These are phyloP conservation scores for Cetoscarus ocellatus DNA, from an alignment of 2,797 vertebrate species.

Conservation along the genomic window DNA sequence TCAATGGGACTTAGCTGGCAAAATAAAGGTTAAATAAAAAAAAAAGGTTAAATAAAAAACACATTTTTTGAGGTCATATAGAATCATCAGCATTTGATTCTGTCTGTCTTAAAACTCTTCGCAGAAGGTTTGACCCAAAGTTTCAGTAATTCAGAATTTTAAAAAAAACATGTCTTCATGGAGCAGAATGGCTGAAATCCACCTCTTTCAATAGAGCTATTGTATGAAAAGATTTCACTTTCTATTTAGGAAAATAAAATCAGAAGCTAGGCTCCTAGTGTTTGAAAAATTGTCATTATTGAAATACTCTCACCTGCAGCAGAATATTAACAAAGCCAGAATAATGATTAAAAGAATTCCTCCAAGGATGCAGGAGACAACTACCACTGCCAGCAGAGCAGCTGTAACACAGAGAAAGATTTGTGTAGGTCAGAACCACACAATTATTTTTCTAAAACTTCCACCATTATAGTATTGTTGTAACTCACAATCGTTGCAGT, in stretches of 20 bases:
- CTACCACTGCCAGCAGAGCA: constrained; percentile 82
- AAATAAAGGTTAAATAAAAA: too few species aligned
- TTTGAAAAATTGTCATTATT: neutral
- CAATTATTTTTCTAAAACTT: neutral
- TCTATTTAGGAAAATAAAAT: neutral
- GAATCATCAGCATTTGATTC: too few species aligned
- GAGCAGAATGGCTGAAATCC: neutral
- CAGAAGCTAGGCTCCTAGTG: neutral
- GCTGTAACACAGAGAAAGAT: constrained; percentile 65
- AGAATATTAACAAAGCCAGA: constrained; percentile 69
- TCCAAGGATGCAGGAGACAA: constrained; percentile 84
- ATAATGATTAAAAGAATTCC: constrained; percentile 79
- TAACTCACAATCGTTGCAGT: constrained; percentile 86
- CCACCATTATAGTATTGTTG: neutral
- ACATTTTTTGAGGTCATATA: too few species aligned
- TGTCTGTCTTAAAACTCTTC: too few species aligned
- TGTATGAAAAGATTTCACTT: neutral
- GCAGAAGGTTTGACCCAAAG: neutral
- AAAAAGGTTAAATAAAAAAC: too few species aligned
- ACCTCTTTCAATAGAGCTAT: neutral
- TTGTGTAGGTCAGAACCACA: neutral
- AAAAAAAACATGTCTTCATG: too few species aligned
- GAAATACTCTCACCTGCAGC: constrained; percentile 67
- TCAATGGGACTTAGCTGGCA: too few species aligned
- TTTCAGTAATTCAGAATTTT: neutral